Evolutionary conservation across 2,113 vertebrate genomes (phyloP).

Genomic region (Gymnobelideus leadbeateri): DNA sequence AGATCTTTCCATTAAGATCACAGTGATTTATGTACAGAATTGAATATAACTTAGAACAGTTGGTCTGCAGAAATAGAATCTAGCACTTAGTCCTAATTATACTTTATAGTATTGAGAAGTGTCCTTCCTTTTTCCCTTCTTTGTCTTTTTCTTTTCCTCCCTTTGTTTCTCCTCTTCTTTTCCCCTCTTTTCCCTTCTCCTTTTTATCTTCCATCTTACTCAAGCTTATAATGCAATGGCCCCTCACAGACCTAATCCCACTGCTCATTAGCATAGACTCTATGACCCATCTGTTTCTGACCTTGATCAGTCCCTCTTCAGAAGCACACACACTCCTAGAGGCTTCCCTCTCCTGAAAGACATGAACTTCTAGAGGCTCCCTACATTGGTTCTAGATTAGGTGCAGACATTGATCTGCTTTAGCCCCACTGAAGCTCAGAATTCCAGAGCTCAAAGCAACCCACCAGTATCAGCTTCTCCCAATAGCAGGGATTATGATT

Average conservation of each 20-base stretch:
- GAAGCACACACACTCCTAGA: too few relatives aligned
- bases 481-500: too few relatives aligned
- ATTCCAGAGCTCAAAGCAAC: not conserved
- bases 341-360: too few relatives aligned
- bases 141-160: not conserved
- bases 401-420: not conserved
- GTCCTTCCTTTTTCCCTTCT: not conserved
- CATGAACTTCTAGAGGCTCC: not conserved
- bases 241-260: too few relatives aligned
- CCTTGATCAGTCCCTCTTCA: too few relatives aligned
- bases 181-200: not conserved
- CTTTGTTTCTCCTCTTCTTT: not conserved
- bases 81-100: not conserved
- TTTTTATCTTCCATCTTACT: not conserved
- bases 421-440: not conserved
- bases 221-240: not conserved
- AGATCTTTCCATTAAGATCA: not conserved
- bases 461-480: not conserved
- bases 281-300: too few relatives aligned
- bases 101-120: not conserved
- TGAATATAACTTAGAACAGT: not conserved
- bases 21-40: not conserved
- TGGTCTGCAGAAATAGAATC: not conserved
- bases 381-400: not conserved
- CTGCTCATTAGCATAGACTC: too few relatives aligned